These are phyloP conservation scores for Koerneria pararmatus DNA, from an alignment of 2,888 invertebrate species.

Conservation along the genomic window DNA sequence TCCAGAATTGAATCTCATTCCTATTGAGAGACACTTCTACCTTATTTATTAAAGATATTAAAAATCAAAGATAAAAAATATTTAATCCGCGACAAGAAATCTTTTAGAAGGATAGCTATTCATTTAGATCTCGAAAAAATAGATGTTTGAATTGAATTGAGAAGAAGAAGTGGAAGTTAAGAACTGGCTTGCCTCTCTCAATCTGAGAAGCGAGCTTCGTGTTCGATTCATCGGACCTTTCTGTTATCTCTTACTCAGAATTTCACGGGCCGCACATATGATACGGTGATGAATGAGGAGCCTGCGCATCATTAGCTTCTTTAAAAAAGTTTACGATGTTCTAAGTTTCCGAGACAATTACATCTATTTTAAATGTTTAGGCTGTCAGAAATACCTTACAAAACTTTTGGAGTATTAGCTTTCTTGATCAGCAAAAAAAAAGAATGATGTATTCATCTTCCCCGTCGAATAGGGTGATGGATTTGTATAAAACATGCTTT, in stretches of 20 bases:
- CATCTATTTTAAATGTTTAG: no score
- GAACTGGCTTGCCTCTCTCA: slow-evolving; percentile 70
- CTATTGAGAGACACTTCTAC: no score
- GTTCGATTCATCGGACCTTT: slow-evolving; percentile 92
- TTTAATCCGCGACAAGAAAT: slow-evolving; percentile 23
- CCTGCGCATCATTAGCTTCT: slow-evolving; percentile 65
- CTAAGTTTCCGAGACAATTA: no score
- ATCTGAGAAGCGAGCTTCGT: slow-evolving; percentile 88
- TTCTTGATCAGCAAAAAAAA: no score
- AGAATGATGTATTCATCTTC: no score
- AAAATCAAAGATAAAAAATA: neutral
- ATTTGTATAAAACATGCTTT: neutral
- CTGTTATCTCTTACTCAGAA: slow-evolving; percentile 97
- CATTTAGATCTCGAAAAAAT: no score
- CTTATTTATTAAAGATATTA: slow-evolving; percentile 23
- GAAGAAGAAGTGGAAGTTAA: neutral
- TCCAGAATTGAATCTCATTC: slow-evolving; percentile 22
- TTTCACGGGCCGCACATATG: slow-evolving; percentile 96
- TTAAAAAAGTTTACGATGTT: neutral
- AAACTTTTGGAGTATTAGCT: no score
- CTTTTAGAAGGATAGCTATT: slow-evolving; percentile 17
- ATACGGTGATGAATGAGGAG: slow-evolving; percentile 95
- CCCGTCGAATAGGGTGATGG: no score
- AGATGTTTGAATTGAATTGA: neutral
- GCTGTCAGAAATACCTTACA: no score